Percentiles rank a stretch among this genome's conserved stretches.
Evolutionary conservation across 2,888 invertebrate species (phyloP).

Genomic region (Polia nebulosa): DNA sequence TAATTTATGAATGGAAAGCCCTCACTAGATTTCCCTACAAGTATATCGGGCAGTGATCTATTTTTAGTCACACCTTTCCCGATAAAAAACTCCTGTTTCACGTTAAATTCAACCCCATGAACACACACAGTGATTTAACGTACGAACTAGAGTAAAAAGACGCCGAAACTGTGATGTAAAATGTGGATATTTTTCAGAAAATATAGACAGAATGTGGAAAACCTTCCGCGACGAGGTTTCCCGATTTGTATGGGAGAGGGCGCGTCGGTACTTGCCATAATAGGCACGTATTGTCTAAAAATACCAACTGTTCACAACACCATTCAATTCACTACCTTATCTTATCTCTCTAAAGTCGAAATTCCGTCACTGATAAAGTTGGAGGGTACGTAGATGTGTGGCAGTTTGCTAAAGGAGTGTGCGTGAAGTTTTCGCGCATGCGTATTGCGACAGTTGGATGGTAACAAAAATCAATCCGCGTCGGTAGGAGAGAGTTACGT

Average conservation of each 20-base stretch:
- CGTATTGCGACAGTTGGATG: conserved; percentile 75
- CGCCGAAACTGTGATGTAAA: conserved; percentile 74
- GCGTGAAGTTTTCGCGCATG: conserved; percentile 83
- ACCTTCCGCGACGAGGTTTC: conserved; percentile 85
- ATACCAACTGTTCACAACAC: conserved; percentile 74
- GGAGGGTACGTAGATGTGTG: conserved; percentile 74
- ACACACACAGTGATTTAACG: conserved; percentile 70
- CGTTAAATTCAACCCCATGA: conserved; percentile 60
- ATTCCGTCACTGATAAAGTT: conserved; percentile 53
- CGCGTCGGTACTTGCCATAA: conserved; percentile 84
- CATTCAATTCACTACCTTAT: conserved; percentile 60
- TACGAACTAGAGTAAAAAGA: conserved; percentile 67
- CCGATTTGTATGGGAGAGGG: conserved; percentile 89
- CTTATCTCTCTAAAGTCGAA: conserved; percentile 42
- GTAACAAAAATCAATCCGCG: conserved; percentile 89
- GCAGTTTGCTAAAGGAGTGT: conserved; percentile 73
- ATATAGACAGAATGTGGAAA: conserved; percentile 83
- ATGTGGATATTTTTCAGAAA: conserved; percentile 81
- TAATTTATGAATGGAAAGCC: conserved; percentile 86
- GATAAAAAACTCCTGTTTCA: conserved; percentile 56
- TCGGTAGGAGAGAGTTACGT: conserved; percentile 88
- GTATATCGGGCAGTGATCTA: conserved; percentile 80
- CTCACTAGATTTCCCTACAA: conserved; percentile 78
- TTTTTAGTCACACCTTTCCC: conserved; percentile 79
- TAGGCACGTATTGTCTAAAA: conserved; percentile 88